Conservation (phyloP, 2,113 vertebrate genomes). For the Chloebia gouldiae region DNA sequence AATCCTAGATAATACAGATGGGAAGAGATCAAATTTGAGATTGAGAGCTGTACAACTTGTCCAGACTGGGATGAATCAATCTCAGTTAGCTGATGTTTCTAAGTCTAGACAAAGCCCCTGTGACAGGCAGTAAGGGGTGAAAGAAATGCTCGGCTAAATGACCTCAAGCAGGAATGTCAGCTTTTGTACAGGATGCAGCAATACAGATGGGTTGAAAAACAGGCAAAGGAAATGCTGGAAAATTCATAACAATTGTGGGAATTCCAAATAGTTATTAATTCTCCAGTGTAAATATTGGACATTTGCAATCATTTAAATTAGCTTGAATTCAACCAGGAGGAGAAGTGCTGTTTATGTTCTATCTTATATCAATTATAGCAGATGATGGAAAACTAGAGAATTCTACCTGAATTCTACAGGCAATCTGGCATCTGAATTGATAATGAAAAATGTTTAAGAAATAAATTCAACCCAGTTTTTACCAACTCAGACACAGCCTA, state of each 20-base stretch:
- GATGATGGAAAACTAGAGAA: not conserved
- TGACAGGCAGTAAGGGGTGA: not conserved
- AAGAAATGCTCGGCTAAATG: not conserved
- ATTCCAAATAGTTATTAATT: not conserved
- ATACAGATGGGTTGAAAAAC: not conserved
- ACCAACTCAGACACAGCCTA: not conserved
- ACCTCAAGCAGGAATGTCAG: not conserved
- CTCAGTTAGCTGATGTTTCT: not conserved
- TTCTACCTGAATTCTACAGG: not conserved
- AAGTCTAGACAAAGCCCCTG: not conserved
- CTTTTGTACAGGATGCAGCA: not conserved
- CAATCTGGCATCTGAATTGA: not conserved
- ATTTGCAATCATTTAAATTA: not conserved
- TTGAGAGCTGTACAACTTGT: not conserved
- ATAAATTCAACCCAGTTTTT: not conserved
- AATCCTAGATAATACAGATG: not conserved
- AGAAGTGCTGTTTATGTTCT: not conserved
- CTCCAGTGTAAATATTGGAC: not conserved
- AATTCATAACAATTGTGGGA: not conserved
- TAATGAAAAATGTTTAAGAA: not conserved
- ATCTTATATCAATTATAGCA: not conserved
- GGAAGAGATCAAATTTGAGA: not conserved
- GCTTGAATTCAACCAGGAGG: not conserved
- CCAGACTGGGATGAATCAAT: conserved; percentile 15
- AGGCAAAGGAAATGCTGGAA: not conserved